Conservation (phyloP, 2,797 vertebrate genomes). For the Smutsia gigantea region DNA sequence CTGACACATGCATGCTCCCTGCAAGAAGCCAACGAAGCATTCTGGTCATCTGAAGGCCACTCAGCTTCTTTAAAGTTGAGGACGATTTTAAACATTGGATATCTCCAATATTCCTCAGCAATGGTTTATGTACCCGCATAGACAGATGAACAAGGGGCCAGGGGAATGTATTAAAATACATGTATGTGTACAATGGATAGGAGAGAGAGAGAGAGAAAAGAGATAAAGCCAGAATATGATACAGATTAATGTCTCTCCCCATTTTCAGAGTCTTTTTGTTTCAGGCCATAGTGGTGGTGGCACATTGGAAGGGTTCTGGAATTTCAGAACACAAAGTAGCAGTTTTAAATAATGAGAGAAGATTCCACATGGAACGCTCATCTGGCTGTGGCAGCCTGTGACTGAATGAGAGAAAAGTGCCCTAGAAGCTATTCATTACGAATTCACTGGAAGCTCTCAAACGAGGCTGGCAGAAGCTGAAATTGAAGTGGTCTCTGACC, state of each 20-base stretch:
- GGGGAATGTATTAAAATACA: constrained; percentile 62
- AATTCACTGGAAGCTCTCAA: constrained; percentile 92
- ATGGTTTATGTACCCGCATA: constrained; percentile 65
- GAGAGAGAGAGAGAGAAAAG: neutral
- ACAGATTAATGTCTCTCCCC: constrained; percentile 39
- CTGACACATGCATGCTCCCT: constrained; percentile 54
- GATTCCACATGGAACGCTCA: constrained; percentile 89
- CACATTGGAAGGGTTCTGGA: constrained; percentile 85
- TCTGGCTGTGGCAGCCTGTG: constrained; percentile 90
- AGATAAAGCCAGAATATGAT: neutral
- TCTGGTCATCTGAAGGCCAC: constrained; percentile 71
- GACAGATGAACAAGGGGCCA: constrained; percentile 68
- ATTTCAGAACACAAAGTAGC: constrained; percentile 87
- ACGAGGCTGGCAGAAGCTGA: constrained; percentile 92
- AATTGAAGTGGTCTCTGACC: constrained; percentile 93
- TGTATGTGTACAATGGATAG: constrained; percentile 58
- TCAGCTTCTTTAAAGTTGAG: constrained; percentile 75
- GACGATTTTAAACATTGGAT: constrained; percentile 64
- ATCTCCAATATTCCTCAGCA: constrained; percentile 70
- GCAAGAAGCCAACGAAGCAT: constrained; percentile 73
- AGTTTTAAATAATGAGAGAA: constrained; percentile 89
- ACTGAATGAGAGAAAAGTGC: constrained; percentile 91
- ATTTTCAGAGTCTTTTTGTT: constrained; percentile 71
- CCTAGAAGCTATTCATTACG: constrained; percentile 93
- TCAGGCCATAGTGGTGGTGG: constrained; percentile 74